Percentiles rank a stretch among this genome's conserved stretches.
phyloP scores from a whole-genome alignment of 2,797 vertebrate species.

The Tragelaphus eurycerus region DNA sequence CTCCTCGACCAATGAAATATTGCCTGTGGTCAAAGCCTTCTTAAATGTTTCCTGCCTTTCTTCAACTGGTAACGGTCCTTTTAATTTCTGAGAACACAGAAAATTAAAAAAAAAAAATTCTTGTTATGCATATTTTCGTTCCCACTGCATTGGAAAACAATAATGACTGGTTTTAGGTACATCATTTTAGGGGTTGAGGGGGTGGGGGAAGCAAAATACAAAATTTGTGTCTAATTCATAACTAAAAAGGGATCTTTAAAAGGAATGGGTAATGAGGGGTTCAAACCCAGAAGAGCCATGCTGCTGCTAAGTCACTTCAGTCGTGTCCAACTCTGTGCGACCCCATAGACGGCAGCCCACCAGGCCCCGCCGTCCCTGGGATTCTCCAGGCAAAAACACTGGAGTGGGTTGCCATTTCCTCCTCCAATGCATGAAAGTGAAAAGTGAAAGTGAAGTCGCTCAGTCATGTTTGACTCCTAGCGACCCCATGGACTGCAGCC shows the following conservation, averaged over 20 bases:
- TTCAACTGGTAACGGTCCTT: conserved; percentile 57
- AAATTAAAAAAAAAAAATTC: conserved; percentile 2
- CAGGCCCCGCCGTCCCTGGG: no score
- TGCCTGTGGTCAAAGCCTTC: conserved; percentile 87
- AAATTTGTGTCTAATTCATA: neutral
- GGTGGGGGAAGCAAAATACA: neutral
- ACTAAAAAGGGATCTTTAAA: neutral
- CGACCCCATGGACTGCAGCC: no score
- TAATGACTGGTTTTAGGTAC: neutral
- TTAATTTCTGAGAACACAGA: conserved; percentile 72
- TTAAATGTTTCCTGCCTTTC: conserved; percentile 85
- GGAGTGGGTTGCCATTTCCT: no score
- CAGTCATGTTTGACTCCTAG: no score
- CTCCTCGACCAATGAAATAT: conserved; percentile 84
- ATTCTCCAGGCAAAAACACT: no score
- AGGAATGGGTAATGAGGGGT: accelerated
- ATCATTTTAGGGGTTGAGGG: neutral
- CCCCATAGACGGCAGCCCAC: no score
- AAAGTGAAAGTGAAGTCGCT: no score
- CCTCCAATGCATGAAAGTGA: no score
- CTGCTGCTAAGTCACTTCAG: no score
- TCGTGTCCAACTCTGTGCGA: no score
- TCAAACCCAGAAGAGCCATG: neutral
- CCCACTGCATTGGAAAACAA: neutral
- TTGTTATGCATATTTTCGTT: neutral